phyloP scores from a whole-genome alignment of 2,113 vertebrate species.

The Oncorhynchus kisutch region DNA sequence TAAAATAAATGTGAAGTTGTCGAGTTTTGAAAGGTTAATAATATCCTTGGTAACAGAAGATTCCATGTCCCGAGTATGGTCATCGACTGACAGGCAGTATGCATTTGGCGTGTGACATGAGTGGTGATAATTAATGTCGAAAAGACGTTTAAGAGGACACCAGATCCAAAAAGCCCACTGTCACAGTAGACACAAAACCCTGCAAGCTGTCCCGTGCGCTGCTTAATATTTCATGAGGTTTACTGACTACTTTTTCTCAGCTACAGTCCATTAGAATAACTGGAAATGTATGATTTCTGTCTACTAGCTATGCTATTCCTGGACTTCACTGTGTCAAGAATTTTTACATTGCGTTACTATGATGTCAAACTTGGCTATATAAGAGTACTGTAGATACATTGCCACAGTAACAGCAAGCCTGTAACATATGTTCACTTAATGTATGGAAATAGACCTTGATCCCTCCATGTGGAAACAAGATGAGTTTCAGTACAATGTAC shows the following conservation, averaged over 20 bases:
- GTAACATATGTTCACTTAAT: too few relatives aligned
- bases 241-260: conserved; percentile 37
- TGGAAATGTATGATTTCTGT: neutral
- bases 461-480: too few relatives aligned
- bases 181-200: conserved; percentile 33
- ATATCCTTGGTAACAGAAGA: conserved; percentile 27
- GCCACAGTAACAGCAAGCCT: too few relatives aligned
- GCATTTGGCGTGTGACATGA: conserved; percentile 44
- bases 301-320: neutral
- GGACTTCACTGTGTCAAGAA: neutral
- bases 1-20: neutral
- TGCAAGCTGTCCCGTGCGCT: conserved; percentile 43
- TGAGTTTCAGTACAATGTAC: too few relatives aligned
- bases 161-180: conserved; percentile 50
- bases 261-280: conserved; percentile 16
- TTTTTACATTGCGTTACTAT: too few relatives aligned
- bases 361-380: too few relatives aligned
- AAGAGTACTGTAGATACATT: too few relatives aligned
- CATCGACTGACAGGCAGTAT: conserved; percentile 56
- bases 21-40: conserved; percentile 23
- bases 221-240: conserved; percentile 41
- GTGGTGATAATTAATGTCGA: conserved; percentile 52
- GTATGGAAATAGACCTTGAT: too few relatives aligned
- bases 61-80: conserved; percentile 33
- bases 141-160: conserved; percentile 38